Evolutionary conservation across 1,140 invertebrate species (phyloP).

Genomic region (Alviniconcha marisindica): DNA sequence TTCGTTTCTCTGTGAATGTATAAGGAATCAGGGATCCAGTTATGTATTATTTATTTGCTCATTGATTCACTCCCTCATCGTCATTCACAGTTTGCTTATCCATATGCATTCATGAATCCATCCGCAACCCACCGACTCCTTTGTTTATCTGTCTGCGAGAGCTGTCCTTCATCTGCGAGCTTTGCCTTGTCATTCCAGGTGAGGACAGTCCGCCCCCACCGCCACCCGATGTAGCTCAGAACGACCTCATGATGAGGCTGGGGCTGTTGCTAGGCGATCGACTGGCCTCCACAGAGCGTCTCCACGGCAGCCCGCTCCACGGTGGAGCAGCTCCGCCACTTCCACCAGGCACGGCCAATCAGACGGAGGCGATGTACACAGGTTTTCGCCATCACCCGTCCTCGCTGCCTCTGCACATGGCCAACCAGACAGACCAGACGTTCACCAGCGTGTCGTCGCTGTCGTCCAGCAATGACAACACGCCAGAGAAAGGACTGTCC

Average conservation of each 20-base stretch:
- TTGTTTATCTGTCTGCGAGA: neutral
- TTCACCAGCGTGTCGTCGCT: constrained; percentile 83
- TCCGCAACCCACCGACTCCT: neutral
- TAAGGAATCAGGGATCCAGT: too few relatives aligned
- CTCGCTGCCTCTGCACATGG: constrained; percentile 44
- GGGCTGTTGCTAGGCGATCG: constrained; percentile 87
- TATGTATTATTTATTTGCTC: too few relatives aligned
- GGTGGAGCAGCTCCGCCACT: constrained; percentile 2
- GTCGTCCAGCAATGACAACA: constrained; percentile 84
- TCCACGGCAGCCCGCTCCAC: neutral
- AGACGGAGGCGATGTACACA: constrained; percentile 7
- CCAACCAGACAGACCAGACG: constrained; percentile 78
- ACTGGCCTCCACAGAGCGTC: constrained; percentile 30
- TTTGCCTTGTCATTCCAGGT: constrained; percentile 42
- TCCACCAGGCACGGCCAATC: neutral
- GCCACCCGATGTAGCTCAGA: constrained; percentile 76
- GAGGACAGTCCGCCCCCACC: constrained; percentile 71
- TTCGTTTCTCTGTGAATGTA: too few relatives aligned
- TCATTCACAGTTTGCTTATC: too few relatives aligned
- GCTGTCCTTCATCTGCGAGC: neutral
- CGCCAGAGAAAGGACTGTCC: constrained; percentile 80
- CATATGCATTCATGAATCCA: too few relatives aligned
- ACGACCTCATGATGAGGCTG: constrained; percentile 90
- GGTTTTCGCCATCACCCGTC: constrained; percentile 1
- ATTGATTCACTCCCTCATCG: too few relatives aligned